Percentiles rank a stretch among this genome's conserved stretches.
phyloP scores from a whole-genome alignment of 2,113 vertebrate genomes.

The Nothobranchius kuhntae region DNA sequence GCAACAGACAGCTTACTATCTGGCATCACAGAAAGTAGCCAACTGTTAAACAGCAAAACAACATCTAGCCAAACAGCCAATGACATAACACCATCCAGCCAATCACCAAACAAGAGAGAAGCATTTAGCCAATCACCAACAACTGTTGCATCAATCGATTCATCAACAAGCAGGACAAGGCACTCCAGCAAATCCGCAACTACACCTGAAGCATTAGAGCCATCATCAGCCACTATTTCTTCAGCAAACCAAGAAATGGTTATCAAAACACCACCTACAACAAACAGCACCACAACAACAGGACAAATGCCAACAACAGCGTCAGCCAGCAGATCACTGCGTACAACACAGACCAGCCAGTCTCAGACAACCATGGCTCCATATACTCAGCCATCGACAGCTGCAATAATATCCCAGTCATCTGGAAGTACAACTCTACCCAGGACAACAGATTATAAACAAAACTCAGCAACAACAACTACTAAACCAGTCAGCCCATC shows the following conservation, averaged over 20 bases:
- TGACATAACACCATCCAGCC: not conserved
- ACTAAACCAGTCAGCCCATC: not conserved
- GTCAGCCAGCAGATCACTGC: not conserved
- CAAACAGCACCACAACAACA: not conserved
- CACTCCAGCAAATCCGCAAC: constrained; percentile 3
- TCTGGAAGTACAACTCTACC: not conserved
- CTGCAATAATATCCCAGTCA: not conserved
- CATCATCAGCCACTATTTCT: not conserved
- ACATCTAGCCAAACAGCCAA: not conserved
- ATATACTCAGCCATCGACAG: not conserved
- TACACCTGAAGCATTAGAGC: not conserved
- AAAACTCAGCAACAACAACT: not conserved
- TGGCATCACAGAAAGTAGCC: not conserved
- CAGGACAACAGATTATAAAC: not conserved
- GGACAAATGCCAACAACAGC: not conserved
- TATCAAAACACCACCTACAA: not conserved
- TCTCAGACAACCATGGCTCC: not conserved
- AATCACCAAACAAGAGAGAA: not conserved
- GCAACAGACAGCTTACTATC: not conserved
- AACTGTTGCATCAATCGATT: not conserved
- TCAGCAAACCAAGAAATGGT: not conserved
- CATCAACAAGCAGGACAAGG: not conserved
- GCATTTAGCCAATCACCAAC: not conserved
- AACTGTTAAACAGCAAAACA: not conserved
- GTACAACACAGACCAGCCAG: constrained; percentile 2